These are phyloP conservation scores for Episyrphus balteatus DNA, from an alignment of 1,140 invertebrate genomes.

Conservation along the genomic window DNA sequence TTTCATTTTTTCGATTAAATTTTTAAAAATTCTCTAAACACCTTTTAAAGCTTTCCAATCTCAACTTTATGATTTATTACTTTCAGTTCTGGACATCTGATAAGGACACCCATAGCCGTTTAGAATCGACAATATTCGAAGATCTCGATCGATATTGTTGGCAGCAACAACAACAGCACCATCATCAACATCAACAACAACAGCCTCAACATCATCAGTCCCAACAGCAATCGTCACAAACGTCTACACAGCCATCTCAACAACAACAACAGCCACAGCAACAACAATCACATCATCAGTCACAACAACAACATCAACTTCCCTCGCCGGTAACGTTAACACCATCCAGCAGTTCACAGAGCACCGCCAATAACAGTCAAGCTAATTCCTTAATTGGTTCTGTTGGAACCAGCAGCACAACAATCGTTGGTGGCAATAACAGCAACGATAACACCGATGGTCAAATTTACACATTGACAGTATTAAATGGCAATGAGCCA, in stretches of 20 bases:
- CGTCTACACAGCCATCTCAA: slow-evolving; percentile 22
- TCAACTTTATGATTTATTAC: background rate
- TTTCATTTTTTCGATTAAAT: too few relatives aligned
- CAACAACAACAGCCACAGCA: slow-evolving; percentile 17
- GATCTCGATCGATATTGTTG: slow-evolving; percentile 72
- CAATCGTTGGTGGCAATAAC: slow-evolving; percentile 6
- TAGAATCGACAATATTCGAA: slow-evolving; percentile 62
- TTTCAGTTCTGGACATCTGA: slow-evolving; percentile 58
- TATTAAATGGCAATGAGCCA: slow-evolving; percentile 47
- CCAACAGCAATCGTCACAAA: slow-evolving; percentile 38
- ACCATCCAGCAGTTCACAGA: slow-evolving; percentile 9
- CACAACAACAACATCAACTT: slow-evolving; percentile 19
- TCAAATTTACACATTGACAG: slow-evolving; percentile 53
- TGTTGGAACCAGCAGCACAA: background rate
- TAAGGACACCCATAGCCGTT: slow-evolving; percentile 49
- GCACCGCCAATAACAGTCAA: background rate
- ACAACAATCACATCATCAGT: slow-evolving; percentile 24
- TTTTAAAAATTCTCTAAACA: too few relatives aligned
- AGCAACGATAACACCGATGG: slow-evolving; percentile 39
- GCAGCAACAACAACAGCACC: slow-evolving; percentile 49
- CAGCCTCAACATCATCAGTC: slow-evolving; percentile 37
- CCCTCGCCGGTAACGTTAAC: slow-evolving; percentile 14
- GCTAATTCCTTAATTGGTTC: background rate
- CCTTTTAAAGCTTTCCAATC: too few relatives aligned
- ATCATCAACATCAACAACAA: slow-evolving; percentile 35